phyloP scores from a whole-genome alignment of 2,113 vertebrate species.

The Brachyistius frenatus region DNA sequence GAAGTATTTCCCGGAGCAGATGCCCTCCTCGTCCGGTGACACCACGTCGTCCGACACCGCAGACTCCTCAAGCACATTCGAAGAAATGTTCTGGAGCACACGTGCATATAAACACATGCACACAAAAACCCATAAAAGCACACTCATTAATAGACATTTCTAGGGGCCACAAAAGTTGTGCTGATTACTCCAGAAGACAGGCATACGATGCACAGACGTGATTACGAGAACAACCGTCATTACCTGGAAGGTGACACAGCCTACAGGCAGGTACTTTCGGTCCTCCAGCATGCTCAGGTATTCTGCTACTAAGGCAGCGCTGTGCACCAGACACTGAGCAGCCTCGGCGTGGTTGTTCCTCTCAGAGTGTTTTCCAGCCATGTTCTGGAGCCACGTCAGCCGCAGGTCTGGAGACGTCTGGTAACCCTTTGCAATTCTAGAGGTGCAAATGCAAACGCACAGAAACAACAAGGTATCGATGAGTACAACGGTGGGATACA shows the following conservation, averaged over 20 bases:
- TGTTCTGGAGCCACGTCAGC: conserved; percentile 98
- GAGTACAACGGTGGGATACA: background rate
- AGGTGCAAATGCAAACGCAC: background rate
- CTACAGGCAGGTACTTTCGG: conserved; percentile 98
- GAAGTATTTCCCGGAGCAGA: conserved; percentile 99
- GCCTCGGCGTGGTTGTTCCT: conserved; percentile 97
- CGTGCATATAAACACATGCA: background rate
- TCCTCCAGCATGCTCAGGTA: conserved; percentile 99
- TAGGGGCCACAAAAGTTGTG: background rate
- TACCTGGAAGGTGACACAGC: conserved; percentile 99
- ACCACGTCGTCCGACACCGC: conserved; percentile 98
- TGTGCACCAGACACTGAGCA: conserved; percentile 97
- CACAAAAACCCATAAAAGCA: background rate
- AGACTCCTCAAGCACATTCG: conserved; percentile 98
- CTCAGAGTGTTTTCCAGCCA: conserved; percentile 98
- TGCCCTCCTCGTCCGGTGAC: conserved; percentile 98
- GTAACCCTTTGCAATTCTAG: conserved; percentile 98
- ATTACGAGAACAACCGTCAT: background rate
- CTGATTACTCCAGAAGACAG: background rate
- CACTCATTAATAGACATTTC: background rate
- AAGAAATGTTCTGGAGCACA: conserved; percentile 92
- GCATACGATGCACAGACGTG: background rate
- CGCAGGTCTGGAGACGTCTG: conserved; percentile 97
- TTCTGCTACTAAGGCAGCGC: conserved; percentile 96
- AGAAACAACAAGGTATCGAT: background rate